Evolutionary conservation across 2,888 invertebrate species (phyloP).

Genomic region (Elysia crispata): DNA sequence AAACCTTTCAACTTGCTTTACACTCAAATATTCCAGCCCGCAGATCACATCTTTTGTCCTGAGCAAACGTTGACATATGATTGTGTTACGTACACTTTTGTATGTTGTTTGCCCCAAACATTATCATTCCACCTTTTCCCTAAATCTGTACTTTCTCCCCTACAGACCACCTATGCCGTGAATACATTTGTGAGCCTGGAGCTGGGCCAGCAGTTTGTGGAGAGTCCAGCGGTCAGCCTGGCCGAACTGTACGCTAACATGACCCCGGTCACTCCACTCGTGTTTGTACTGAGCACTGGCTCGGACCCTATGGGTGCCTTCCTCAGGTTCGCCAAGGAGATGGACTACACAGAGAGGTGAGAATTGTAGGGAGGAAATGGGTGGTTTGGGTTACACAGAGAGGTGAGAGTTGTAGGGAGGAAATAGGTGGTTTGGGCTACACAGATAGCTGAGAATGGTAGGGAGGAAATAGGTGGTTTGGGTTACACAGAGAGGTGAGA

Average conservation of each 20-base stretch:
- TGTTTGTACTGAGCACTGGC: slow-evolving; percentile 92
- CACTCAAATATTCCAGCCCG: too few relatives aligned
- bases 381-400: too few relatives aligned
- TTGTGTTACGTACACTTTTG: not conserved
- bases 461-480: too few relatives aligned
- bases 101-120: not conserved
- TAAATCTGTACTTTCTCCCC: not conserved
- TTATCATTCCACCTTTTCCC: not conserved
- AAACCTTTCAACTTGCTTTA: too few relatives aligned
- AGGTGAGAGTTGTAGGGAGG: too few relatives aligned
- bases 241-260: slow-evolving; percentile 78
- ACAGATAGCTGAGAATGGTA: too few relatives aligned
- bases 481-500: too few relatives aligned
- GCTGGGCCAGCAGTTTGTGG: slow-evolving; percentile 88
- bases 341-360: slow-evolving; percentile 74
- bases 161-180: slow-evolving; percentile 85
- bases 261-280: slow-evolving; percentile 83
- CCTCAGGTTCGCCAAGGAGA: slow-evolving; percentile 76
- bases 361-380: too few relatives aligned
- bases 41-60: too few relatives aligned
- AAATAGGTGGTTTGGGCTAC: too few relatives aligned
- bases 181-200: slow-evolving; percentile 88
- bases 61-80: not conserved
- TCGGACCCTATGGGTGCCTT: slow-evolving; percentile 80
- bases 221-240: slow-evolving; percentile 86